A percentile compares a stretch with the other conserved stretches of the same genome.
Evolutionary conservation across 1,140 invertebrate species (phyloP).

Genomic region (Schlechtendalia chinensis): DNA sequence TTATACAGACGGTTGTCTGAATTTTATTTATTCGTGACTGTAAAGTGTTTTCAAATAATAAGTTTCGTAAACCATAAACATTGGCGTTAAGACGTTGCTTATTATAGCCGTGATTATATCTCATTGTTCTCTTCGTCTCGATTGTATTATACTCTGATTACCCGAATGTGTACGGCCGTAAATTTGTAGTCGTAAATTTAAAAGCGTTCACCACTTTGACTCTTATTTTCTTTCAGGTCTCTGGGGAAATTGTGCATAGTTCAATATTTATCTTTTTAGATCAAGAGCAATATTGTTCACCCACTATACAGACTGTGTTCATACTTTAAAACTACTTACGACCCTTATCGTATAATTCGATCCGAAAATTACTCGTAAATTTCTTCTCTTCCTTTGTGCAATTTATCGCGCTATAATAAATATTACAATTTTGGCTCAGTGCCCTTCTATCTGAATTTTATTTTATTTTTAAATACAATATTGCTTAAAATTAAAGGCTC

Average conservation of each 20-base stretch:
- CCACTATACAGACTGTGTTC: neutral
- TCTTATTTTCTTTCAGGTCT: neutral
- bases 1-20: too few species aligned
- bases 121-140: conserved; percentile 7
- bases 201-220: neutral
- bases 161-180: neutral
- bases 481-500: too few species aligned
- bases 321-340: neutral
- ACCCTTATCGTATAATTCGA: neutral
- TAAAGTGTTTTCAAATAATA: too few species aligned
- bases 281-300: neutral
- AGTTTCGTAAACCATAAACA: too few species aligned
- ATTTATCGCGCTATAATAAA: too few species aligned
- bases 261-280: conserved; percentile 36
- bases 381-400: neutral
- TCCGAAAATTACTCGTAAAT: conserved; percentile 14
- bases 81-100: neutral
- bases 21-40: too few species aligned
- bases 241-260: conserved; percentile 8
- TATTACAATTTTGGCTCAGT: too few species aligned
- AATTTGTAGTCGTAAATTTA: conserved; percentile 14
- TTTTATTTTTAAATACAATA: too few species aligned
- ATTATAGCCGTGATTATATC: neutral
- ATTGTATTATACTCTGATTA: conserved; percentile 27
- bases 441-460: too few species aligned